Evolutionary conservation across 2,113 vertebrate species (phyloP), one percentile per base, ranked within the genome.

Genomic region (Tonatia bakeri): DNA sequence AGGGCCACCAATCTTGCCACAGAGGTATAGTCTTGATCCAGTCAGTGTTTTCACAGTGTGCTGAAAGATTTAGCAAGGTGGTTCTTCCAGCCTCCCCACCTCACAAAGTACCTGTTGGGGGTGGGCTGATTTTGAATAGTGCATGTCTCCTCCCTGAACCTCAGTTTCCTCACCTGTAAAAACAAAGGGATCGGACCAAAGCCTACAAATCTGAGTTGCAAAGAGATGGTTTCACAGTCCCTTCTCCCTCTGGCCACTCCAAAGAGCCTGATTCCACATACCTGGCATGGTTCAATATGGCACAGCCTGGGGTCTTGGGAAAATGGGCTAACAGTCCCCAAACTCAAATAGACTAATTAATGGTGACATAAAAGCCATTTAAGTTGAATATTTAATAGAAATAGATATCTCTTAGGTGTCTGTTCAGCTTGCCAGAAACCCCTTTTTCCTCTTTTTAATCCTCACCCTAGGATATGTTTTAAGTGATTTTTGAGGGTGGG

Each of bases 1-100:
- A 82, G 89, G 86, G 73, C 69, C 91, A 97, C 93, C 96, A 94
- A 96, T 97, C 94, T 93, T 94, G 83, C 65, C 76, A 56, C 1
- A 2, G 72, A 52, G 31, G 36, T 75, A 52, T 5, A 65, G 19
- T 82, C 77, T 93, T 95, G 64, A 95, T 43, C 22, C 85, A 47
- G 81, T 96, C 85, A 83, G 94, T 95, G 80, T 83, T 95, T 92
- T 77, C 52, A 64, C 36, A 50, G 31, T 1, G 9, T 14, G 28
- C 73, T 31, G 40, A 96, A 86, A 31, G 86, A 88, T 95, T 90
- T 84, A 85, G 22, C 76, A 89, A 59, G 22, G 56, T 43, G 67
- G 8, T 86, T 59, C 52, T 65, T 43, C 45, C 75, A 73, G 24
- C 28, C 40, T 84, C 31, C 72, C 43, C 31, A 26, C 22, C 72